Base-by-base conservation (phyloP, 2,888 invertebrate species). In the Plebejus anna region DNA sequence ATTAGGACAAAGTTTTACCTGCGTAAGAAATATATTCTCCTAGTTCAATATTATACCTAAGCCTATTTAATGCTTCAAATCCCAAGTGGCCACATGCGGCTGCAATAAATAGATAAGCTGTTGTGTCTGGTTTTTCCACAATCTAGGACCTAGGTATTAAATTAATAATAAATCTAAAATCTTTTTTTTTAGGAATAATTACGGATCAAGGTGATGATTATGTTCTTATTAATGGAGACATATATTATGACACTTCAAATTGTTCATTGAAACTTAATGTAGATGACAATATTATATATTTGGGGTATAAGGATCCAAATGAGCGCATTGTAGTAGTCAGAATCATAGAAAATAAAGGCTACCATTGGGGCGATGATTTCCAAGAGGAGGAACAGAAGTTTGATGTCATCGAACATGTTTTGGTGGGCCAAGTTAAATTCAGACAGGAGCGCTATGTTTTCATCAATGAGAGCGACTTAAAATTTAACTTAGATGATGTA, bases 401-500 rank as follows among this genome's bases (percentile, higher is more conserved):
- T 80, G 79, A 86, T 79, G 82, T 90, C 2, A 86, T 87, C 77
- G 87, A 92, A 28, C 92, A 94, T 82, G 83, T 88, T 1, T 83
- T 94, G 59, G 83, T 92, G 7, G 90, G 90, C 9, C 85, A 89
- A 84, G 90, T 92, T 42, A 83, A 83, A 38, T 79, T 82, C 70
- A 86, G 90, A 81, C 80, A 87, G 57, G 88, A 90, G n/a, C 85
- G 93, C 4, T 78, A 82, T 78, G 89, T 94, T 1, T 85, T 83
- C 75, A 91, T 96, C 0, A 94, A 94, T 76, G 94, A 95, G 13
- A 91, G 89, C 81, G 91, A 95, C 77, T 83, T 96, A n/a, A 91
- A 87, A 76, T 90, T 97, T 75, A 94, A 95, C 83, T 88, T 97
- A 75, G 96, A 97, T 83, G 87, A 93, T 75, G 94, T 96, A 0